A percentile compares a stretch with the other conserved stretches of the same genome.
Conservation (phyloP, 2,113 vertebrate genomes). For the Campylomormyrus tamandua region DNA sequence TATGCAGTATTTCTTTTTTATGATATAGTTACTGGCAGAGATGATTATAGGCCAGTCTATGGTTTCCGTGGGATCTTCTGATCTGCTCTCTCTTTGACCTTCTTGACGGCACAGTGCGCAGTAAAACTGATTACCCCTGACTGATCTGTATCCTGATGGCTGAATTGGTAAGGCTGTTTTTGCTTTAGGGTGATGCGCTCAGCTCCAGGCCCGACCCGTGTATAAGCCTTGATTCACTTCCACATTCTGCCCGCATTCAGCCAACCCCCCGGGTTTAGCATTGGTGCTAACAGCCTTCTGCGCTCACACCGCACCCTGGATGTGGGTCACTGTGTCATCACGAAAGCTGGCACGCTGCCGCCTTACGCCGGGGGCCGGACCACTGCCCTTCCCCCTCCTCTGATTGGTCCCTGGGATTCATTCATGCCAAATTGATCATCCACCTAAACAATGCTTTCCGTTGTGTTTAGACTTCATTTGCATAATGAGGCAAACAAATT, state of each 20-base stretch:
- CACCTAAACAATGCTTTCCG: slow-evolving; percentile 34
- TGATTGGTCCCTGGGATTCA: slow-evolving; percentile 30
- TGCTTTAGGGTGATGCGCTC: background rate
- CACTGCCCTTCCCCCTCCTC: background rate
- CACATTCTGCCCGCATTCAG: background rate
- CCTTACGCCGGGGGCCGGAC: background rate
- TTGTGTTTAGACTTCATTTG: slow-evolving; percentile 30
- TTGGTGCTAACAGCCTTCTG: background rate
- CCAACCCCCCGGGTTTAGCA: background rate
- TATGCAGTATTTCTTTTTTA: background rate
- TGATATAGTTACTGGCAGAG: background rate
- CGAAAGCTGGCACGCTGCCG: background rate
- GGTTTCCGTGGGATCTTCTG: background rate
- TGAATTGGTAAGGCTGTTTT: background rate
- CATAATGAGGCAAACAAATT: slow-evolving; percentile 45
- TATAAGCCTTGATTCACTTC: background rate
- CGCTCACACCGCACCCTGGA: background rate
- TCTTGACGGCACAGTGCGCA: background rate
- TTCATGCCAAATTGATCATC: slow-evolving; percentile 34
- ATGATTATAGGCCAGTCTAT: background rate
- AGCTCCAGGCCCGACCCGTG: background rate
- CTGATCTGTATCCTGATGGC: background rate
- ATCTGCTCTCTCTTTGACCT: background rate
- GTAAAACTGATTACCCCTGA: background rate
- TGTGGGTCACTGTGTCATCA: slow-evolving; percentile 20